Percentiles rank a stretch among this genome's conserved stretches.
phyloP scores from a whole-genome alignment of 2,797 vertebrate genomes.

The Tenualosa ilisha region DNA sequence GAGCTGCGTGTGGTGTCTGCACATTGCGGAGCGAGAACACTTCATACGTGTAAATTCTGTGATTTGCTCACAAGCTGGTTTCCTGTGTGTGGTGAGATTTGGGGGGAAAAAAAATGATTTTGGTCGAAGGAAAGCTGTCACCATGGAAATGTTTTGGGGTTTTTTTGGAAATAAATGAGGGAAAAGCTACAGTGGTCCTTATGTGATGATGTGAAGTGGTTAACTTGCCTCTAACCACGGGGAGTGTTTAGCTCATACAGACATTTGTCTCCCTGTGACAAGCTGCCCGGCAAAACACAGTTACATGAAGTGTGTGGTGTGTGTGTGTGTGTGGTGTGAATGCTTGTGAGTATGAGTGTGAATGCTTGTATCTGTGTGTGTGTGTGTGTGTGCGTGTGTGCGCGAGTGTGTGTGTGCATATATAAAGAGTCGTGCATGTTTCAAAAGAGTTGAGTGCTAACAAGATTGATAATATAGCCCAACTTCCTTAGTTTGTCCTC shows the following conservation, averaged over 20 bases:
- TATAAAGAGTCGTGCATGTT: slow-evolving; percentile 56
- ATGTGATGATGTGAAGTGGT: slow-evolving; percentile 52
- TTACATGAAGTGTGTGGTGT: slow-evolving; percentile 53
- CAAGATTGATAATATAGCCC: slow-evolving; percentile 75
- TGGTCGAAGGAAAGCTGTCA: neutral
- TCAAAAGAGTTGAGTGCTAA: slow-evolving; percentile 68
- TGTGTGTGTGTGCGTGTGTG: slow-evolving; percentile 32
- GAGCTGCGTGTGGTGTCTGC: neutral
- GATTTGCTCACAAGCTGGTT: neutral
- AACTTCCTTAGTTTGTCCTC: slow-evolving; percentile 64
- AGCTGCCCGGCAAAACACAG: slow-evolving; percentile 58
- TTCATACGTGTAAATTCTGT: neutral
- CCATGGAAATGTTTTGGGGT: neutral
- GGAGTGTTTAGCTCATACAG: slow-evolving; percentile 72
- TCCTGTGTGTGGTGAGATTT: neutral
- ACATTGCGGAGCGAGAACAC: neutral
- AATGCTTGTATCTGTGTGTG: slow-evolving; percentile 31
- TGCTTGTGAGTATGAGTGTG: slow-evolving; percentile 36
- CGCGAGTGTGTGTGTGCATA: slow-evolving; percentile 25
- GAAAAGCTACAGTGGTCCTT: slow-evolving; percentile 22
- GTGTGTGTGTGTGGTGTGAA: slow-evolving; percentile 62
- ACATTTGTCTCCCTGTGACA: slow-evolving; percentile 77
- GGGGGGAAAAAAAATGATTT: neutral
- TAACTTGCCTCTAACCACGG: slow-evolving; percentile 60
- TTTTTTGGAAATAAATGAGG: slow-evolving; percentile 13